A percentile compares a stretch with the other conserved stretches of the same genome.
These are phyloP conservation scores for Temnopleurus reevesii DNA, from an alignment of 53 echinoderm and acorn worm genomes.

Conservation along the genomic window DNA sequence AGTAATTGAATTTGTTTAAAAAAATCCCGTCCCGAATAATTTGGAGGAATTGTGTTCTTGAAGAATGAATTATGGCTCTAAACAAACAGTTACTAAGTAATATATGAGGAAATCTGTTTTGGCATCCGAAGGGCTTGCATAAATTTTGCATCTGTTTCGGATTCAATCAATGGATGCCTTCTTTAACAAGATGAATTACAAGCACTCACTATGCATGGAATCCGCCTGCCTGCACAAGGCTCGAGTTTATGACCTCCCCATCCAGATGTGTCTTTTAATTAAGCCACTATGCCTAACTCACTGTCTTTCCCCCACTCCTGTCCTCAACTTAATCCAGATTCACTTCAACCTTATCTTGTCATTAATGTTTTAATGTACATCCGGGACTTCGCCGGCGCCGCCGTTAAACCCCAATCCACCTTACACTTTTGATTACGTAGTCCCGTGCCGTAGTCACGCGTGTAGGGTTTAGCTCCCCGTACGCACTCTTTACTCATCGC, in stretches of 20 bases:
- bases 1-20: no score
- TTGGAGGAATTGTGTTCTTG: no score
- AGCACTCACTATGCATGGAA: background rate
- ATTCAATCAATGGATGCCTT: background rate
- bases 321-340: background rate
- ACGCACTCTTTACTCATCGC: no score
- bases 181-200: background rate
- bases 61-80: background rate
- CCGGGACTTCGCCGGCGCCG: slow-evolving; percentile 4
- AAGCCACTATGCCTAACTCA: slow-evolving; percentile 7
- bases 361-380: slow-evolving; percentile 27
- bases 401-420: background rate
- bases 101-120: background rate
- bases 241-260: background rate
- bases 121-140: background rate
- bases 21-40: no score
- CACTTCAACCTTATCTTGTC: slow-evolving; percentile 14
- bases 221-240: background rate
- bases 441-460: background rate
- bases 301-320: background rate
- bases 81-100: background rate
- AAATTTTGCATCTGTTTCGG: background rate
- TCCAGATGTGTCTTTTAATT: slow-evolving; percentile 1
- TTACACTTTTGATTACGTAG: slow-evolving; percentile 4
- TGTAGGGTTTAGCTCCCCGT: background rate